phyloP scores from a whole-genome alignment of 1,140 invertebrate genomes.

The Acromyrmex charruanus region DNA sequence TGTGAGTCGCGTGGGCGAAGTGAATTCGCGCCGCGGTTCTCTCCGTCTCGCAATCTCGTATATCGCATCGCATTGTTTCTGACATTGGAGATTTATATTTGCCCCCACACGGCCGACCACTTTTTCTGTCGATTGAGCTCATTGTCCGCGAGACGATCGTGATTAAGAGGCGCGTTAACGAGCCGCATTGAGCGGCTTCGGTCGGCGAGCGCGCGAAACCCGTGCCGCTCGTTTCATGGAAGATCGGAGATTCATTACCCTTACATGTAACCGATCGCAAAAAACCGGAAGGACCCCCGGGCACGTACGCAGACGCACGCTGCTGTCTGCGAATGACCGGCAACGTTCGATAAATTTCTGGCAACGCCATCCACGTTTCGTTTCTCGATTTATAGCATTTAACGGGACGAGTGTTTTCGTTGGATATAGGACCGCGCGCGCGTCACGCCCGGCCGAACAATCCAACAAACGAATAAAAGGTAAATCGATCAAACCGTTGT shows the following conservation, averaged over 20 bases:
- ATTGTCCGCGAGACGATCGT: slow-evolving; percentile 80
- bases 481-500: slow-evolving; percentile 60
- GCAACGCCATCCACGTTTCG: slow-evolving; percentile 54
- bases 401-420: slow-evolving; percentile 57
- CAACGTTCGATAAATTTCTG: slow-evolving; percentile 57
- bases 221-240: slow-evolving; percentile 65
- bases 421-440: slow-evolving; percentile 46
- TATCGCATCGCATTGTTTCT: slow-evolving; percentile 80
- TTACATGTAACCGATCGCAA: slow-evolving; percentile 67
- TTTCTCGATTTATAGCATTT: slow-evolving; percentile 64
- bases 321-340: slow-evolving; percentile 30
- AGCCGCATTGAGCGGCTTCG: slow-evolving; percentile 79
- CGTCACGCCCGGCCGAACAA: slow-evolving; percentile 50
- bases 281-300: slow-evolving; percentile 61
- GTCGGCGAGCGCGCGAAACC: slow-evolving; percentile 28
- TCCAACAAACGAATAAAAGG: slow-evolving; percentile 58
- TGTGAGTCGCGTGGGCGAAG: slow-evolving; percentile 80
- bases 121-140: slow-evolving; percentile 81
- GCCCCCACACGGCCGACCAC: slow-evolving; percentile 75
- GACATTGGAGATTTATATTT: slow-evolving; percentile 82
- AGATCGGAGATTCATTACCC: slow-evolving; percentile 71
- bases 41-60: slow-evolving; percentile 70
- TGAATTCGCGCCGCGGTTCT: slow-evolving; percentile 58
- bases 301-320: background rate
- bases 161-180: slow-evolving; percentile 83